Evolutionary conservation across 2,888 invertebrate genomes (phyloP), one percentile per base, ranked within the genome.

Genomic region (Melieria omissa): DNA sequence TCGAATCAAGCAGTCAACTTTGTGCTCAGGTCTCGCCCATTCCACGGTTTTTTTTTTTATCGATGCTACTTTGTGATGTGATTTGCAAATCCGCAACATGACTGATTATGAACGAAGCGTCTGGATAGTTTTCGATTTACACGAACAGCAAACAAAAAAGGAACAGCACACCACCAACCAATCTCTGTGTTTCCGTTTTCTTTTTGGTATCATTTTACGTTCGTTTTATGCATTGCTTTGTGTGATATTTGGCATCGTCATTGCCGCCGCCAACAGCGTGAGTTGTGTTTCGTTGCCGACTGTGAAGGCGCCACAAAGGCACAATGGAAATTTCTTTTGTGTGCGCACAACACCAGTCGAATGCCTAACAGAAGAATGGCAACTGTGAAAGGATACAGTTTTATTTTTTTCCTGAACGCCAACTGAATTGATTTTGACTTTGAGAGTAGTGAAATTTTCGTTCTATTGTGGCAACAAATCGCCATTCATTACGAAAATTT

Each of bases 341-440:
- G 12, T 52, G 12, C 14, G 12, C 14, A 12, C 14, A n/a, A 4
- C 52, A 52, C 14, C 14, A n/a, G 5, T 52, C 14, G 12, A 52
- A 8, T 9, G 52, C 52, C 52, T 14, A 52, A 14, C 52, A 8
- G 52, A 8, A 52, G 12, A 52, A 52, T 52, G n/a, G 52, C 14
- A 6, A 52, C 52, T 52, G 4, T 6, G 52, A 52, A 52, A 52
- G 52, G 52, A 52, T n/a, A 52, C 52, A 6, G 8, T n/a, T 52
- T 52, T 52, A 4, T n/a, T n/a, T 14, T 52, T 9, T 52, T 52
- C 29, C 29, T 29, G 14, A 0, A 4, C 12, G 52, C 5, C 12
- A 52, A 52, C 6, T 4, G 52, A 52, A 52, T 52, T 52, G 52
- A 52, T 52, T 52, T 52, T 52, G 52, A 52, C 49, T 49, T 49